Conservation (phyloP, 2,888 invertebrate genomes). For the Ormyrus thymus region DNA sequence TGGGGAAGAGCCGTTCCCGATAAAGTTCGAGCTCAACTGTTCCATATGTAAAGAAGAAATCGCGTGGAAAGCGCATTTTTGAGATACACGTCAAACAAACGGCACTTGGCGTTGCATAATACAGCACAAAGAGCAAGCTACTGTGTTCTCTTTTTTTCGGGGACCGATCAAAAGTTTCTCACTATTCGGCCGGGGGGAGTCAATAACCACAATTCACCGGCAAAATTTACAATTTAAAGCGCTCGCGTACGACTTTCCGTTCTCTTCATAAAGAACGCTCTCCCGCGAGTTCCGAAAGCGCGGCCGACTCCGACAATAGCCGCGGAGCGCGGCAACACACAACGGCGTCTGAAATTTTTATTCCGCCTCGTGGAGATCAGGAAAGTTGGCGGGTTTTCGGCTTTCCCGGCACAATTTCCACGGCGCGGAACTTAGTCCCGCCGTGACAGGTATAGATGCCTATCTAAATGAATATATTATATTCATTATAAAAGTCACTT, state of each 20-base stretch:
- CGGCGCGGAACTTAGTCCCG: neutral
- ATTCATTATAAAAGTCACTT: constrained; percentile 62
- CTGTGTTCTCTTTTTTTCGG: neutral
- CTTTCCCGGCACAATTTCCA: too few species aligned
- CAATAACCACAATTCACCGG: constrained; percentile 25
- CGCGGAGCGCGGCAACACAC: neutral
- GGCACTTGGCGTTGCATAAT: constrained; percentile 1
- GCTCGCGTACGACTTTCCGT: constrained; percentile 13
- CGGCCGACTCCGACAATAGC: too few species aligned
- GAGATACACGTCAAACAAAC: neutral
- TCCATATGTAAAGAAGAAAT: neutral
- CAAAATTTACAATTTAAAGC: constrained; percentile 42
- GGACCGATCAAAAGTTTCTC: constrained; percentile 38
- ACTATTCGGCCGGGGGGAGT: constrained; percentile 11
- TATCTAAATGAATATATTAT: constrained; percentile 63
- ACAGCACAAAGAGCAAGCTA: neutral
- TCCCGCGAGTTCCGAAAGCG: too few species aligned
- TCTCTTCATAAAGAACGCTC: too few species aligned
- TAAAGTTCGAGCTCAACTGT: neutral
- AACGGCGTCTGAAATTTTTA: too few species aligned
- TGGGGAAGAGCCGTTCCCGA: too few species aligned
- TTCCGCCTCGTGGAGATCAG: neutral
- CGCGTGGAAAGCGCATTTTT: constrained; percentile 9
- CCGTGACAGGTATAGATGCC: constrained; percentile 60
- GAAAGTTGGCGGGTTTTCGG: constrained; percentile 5